These are phyloP conservation scores for Myotis planiceps DNA, from an alignment of 2,797 vertebrate genomes.

Conservation along the genomic window DNA sequence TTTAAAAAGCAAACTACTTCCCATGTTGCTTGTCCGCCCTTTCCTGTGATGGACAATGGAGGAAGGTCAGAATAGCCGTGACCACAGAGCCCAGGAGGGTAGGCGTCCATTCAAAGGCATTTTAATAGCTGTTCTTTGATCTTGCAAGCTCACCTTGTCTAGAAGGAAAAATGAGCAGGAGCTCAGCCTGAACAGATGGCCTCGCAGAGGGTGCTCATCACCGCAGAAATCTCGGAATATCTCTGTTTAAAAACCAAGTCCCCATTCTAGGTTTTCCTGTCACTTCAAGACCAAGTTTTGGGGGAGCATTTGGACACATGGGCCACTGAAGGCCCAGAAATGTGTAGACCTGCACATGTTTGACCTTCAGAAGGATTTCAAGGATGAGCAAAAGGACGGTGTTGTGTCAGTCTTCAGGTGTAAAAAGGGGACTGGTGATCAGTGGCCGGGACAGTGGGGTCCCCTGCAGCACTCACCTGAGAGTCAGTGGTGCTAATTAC, in stretches of 20 bases:
- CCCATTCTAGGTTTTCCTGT: not conserved
- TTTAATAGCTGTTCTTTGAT: not conserved
- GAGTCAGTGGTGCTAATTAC: not conserved
- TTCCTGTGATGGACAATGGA: not conserved
- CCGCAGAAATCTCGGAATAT: not conserved
- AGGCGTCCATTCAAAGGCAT: not conserved
- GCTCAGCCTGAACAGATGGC: slow-evolving; percentile 53
- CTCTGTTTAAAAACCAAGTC: not conserved
- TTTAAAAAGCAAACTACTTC: not conserved
- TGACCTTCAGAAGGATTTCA: not conserved
- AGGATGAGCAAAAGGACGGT: not conserved
- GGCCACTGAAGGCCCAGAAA: not conserved
- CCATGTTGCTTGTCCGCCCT: too few species aligned
- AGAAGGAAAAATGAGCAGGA: not conserved
- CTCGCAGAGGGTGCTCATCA: not conserved
- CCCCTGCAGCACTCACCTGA: not conserved
- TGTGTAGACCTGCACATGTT: accelerated
- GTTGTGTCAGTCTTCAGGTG: not conserved
- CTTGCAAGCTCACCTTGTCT: slow-evolving; percentile 53
- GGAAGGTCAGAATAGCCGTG: accelerated
- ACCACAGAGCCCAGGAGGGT: not conserved
- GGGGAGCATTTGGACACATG: not conserved
- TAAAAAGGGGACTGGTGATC: accelerated
- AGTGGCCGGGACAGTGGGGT: accelerated
- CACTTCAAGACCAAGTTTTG: not conserved